Percentiles rank a stretch among this genome's conserved stretches.
These are phyloP conservation scores for Darevskia nairensis DNA, from an alignment of 2,797 vertebrate species.

Conservation along the genomic window DNA sequence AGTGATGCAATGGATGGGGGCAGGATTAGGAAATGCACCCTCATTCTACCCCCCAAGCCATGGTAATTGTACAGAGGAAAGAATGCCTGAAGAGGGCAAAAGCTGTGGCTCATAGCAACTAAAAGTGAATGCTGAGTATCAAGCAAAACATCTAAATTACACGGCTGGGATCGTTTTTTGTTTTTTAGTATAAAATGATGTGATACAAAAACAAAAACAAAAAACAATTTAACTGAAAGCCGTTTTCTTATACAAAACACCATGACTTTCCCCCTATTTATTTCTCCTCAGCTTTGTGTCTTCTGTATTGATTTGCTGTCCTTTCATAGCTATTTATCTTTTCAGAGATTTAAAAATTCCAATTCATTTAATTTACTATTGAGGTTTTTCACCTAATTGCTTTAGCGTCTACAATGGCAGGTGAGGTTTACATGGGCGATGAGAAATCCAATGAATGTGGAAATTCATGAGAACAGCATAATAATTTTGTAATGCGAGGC, in stretches of 20 bases:
- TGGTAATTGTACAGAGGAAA: no score
- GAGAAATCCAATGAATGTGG: constrained; percentile 12
- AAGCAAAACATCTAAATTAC: not conserved
- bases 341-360: constrained; percentile 27
- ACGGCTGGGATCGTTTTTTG: no score
- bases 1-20: no score
- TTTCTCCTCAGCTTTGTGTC: constrained; percentile 1
- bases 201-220: not conserved
- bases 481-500: not conserved
- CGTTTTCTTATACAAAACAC: constrained; percentile 7
- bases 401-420: constrained; percentile 25
- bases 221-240: not conserved
- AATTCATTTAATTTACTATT: constrained; percentile 27
- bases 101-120: not conserved
- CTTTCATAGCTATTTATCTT: constrained; percentile 19
- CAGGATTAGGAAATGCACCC: no score
- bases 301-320: constrained; percentile 34
- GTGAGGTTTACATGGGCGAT: not conserved
- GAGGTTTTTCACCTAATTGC: constrained; percentile 4
- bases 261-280: not conserved
- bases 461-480: constrained; percentile 10
- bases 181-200: not conserved
- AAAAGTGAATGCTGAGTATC: not conserved
- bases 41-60: no score
- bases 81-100: not conserved